Base-by-base conservation (phyloP, 2,888 invertebrate species). In the Rhogogaster chlorosoma region DNA sequence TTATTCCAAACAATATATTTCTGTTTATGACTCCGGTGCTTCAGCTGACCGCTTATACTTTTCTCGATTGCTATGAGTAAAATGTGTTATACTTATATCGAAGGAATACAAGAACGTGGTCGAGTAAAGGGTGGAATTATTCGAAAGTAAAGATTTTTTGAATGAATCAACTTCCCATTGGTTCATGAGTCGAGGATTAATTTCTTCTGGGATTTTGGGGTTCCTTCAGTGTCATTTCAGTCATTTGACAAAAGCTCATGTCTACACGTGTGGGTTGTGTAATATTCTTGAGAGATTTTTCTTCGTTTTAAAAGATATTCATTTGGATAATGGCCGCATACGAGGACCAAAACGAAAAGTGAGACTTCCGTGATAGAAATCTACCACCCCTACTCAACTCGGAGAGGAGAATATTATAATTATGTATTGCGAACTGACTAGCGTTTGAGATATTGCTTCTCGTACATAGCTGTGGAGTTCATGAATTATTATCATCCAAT, bases 401-500 rank as follows among this genome's bases (percentile, higher is more conserved):
- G 53, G n/a, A 53, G 53, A 0, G n/a, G 7, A n/a, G n/a, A 53
- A 53, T 53, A 53, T 53, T 53, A 53, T n/a, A 53, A 53, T 53
- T 53, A 53, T 53, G 53, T 73, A 73, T 73, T 12, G 26, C n/a
- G 38, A 73, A 73, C 38, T 22, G 42, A 73, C 73, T 67, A 67
- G 22, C n/a, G 7, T 73, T 42, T 73, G 73, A 73, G 36, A 73
- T 73, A 73, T 73, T 73, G 26, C 42, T 38, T 22, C 61, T 61
- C 61, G 4, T 38, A 67, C 18, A 32, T 15, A 32, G 18, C 67
- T 32, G 6, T 12, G 26, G 61, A 61, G 22, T 73, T 22, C 73
- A 22, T 73, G 38, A 73, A 73, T 73, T 73, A 73, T 73, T 73
- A 38, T 42, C 22, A 38, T 73, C 42, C 73, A 73, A 73, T 73